Evolutionary conservation across 64 coral and sea anemone species (phyloP).

Genomic region (Actinia equina): DNA sequence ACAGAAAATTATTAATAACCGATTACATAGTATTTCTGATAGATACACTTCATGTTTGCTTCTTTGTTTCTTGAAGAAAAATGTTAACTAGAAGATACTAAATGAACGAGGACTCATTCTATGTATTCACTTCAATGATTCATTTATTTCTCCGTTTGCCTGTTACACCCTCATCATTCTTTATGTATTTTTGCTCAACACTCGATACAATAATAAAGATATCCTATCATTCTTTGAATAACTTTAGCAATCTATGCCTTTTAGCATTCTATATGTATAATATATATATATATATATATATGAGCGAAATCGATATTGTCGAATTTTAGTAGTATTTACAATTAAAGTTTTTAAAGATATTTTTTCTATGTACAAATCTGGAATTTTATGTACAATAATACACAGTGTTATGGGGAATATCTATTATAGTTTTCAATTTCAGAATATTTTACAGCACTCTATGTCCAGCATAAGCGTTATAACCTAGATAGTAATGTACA

Average conservation of each 20-base stretch:
- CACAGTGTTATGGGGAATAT: neutral
- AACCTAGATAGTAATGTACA: neutral
- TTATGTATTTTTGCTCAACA: neutral
- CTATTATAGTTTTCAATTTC: neutral
- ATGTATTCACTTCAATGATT: no score
- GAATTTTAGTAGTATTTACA: neutral
- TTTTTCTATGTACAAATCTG: constrained; percentile 8
- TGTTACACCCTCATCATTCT: neutral
- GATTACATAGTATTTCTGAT: no score
- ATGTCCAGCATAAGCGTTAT: neutral
- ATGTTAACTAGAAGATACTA: neutral
- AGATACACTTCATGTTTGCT: no score
- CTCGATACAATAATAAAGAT: constrained; percentile 3
- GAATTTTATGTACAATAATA: neutral
- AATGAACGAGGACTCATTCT: neutral
- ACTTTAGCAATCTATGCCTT: neutral
- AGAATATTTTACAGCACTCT: neutral
- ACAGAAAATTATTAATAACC: no score
- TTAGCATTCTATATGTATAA: neutral
- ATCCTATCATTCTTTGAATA: neutral
- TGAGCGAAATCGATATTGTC: neutral
- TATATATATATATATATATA: neutral
- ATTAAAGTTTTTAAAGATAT: neutral
- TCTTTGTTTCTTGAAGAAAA: neutral
- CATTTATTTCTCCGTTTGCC: neutral